Evolutionary conservation across 2,888 invertebrate genomes (phyloP).

Genomic region (Troides aeacus): DNA sequence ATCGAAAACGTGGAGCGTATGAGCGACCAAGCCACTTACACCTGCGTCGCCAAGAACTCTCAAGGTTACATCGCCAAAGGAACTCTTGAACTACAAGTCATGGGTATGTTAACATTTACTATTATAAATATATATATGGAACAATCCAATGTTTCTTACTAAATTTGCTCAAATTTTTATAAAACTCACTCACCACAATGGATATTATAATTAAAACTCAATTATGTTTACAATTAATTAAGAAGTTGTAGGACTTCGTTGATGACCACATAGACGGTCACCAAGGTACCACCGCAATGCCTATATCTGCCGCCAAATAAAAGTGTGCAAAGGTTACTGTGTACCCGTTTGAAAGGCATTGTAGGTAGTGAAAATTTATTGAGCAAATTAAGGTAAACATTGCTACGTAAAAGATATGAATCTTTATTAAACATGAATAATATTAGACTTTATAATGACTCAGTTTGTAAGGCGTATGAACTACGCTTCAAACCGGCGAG

Average conservation of each 20-base stretch:
- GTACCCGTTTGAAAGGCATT: too few relatives aligned
- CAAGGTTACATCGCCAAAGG: constrained; percentile 94
- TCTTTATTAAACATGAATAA: neutral
- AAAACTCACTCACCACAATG: too few relatives aligned
- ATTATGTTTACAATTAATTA: too few relatives aligned
- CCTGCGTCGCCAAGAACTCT: constrained; percentile 94
- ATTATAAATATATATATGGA: neutral
- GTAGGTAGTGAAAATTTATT: neutral
- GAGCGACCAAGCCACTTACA: constrained; percentile 96
- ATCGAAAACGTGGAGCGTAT: constrained; percentile 95
- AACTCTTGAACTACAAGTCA: constrained; percentile 95
- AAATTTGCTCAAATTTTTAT: constrained; percentile 19
- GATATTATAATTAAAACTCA: too few relatives aligned
- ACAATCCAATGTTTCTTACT: neutral
- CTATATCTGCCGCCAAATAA: too few relatives aligned
- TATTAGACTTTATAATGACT: too few relatives aligned
- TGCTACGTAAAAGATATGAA: neutral
- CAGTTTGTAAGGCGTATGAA: too few relatives aligned
- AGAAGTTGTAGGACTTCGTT: too few relatives aligned
- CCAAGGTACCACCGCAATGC: too few relatives aligned
- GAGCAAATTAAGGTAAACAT: neutral
- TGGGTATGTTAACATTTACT: constrained; percentile 87
- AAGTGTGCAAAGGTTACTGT: too few relatives aligned
- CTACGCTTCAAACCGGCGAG: too few relatives aligned
- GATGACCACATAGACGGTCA: too few relatives aligned